Evolutionary conservation across 2,888 invertebrate species (phyloP), one percentile per base, ranked within the genome.

Genomic region (Eilema caniola): DNA sequence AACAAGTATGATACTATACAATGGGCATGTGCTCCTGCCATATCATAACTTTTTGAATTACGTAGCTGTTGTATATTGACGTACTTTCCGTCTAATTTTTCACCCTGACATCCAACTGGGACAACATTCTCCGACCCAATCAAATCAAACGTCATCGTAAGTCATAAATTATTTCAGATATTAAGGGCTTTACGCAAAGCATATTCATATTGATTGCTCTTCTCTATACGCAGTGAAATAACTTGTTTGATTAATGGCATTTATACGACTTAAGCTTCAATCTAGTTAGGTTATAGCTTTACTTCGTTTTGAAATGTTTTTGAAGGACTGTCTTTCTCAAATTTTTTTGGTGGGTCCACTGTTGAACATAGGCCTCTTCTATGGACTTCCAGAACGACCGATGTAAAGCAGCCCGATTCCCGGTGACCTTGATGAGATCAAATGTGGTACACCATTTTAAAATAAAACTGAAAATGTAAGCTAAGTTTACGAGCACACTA

Each of bases 211-310:
- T 25, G 37, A 66, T 59, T 59, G 53, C n/a, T 53, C n/a, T 53
- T 47, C 53, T 53, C 53, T 53, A 53, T 53, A 53, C n/a, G n/a
- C 53, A 53, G 8, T 59, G n/a, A 70, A 75, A 68, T 70, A 11
- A 31, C 37, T 68, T 12, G 63, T 31, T 24, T 69, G 61, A 72
- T 68, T 24, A 67, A 69, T 31, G 41, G 16, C 66, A 69, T 24
- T 70, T 62, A 66, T 69, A 72, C 68, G 60, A 67, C 63, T 67
- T 71, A 72, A 73, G 73, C 71, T 64, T 72, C 37, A 20, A 7
- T 47, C 47, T 47, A 47, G 47, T 14, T 47, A 47, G 20, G 53
- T 53, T 53, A 53, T n/a, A 10, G n/a, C 53, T n/a, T 53, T n/a
- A 53, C n/a, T 53, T 53, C 8, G 10, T n/a, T 53, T 53, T 53